A percentile compares a stretch with the other conserved stretches of the same genome.
Conservation (phyloP, 2,888 invertebrate genomes). For the Hipparchia sbordonii region DNA sequence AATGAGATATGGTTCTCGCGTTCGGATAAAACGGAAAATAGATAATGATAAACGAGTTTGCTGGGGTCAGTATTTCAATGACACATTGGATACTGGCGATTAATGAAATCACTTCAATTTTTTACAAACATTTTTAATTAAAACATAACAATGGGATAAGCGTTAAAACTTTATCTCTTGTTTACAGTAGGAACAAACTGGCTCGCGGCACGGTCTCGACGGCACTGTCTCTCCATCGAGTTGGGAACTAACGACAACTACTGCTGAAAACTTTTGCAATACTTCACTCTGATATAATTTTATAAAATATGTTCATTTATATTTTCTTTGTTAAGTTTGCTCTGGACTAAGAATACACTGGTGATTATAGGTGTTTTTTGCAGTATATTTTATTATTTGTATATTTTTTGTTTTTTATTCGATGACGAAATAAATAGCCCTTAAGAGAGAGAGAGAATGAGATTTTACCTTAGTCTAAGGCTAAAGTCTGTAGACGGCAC, state of each 20-base stretch:
- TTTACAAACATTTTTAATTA: background rate
- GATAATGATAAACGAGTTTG: background rate
- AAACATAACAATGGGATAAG: background rate
- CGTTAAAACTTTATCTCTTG: conserved; percentile 6
- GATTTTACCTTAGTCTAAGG: no score
- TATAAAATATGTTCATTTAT: background rate
- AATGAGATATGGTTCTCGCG: background rate
- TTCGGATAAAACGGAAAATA: conserved; percentile 1
- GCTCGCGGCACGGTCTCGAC: background rate
- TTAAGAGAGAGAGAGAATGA: no score
- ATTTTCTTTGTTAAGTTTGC: background rate
- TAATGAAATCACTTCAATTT: no score
- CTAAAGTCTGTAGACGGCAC: no score
- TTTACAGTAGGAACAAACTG: conserved; percentile 10
- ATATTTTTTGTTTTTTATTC: no score
- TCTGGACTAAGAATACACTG: background rate
- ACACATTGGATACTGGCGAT: background rate
- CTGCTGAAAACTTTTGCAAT: conserved; percentile 11
- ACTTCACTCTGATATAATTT: background rate
- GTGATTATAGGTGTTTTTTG: no score
- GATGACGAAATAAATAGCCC: no score
- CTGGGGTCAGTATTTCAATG: background rate
- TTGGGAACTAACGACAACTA: conserved; percentile 14
- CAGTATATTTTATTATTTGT: no score
- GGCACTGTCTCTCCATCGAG: conserved; percentile 1